Percentiles rank a stretch among this genome's conserved stretches.
phyloP scores from a whole-genome alignment of 2,888 invertebrate species.

The Drosophila nigricruria region DNA sequence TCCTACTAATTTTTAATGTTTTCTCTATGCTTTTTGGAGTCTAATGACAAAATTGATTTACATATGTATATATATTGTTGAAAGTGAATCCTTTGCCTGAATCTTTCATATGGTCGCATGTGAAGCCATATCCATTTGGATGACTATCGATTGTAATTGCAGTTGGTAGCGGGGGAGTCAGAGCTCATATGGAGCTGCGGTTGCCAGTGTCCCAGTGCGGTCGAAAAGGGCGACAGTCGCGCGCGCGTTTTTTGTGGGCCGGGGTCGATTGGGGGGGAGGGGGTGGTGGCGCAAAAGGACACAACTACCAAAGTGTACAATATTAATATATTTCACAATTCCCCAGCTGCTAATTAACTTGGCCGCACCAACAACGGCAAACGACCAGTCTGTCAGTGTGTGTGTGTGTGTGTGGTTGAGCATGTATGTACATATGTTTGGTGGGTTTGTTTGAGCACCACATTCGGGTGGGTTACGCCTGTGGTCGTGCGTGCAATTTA shows the following conservation, averaged over 20 bases:
- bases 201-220: constrained; percentile 49
- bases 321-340: constrained; percentile 81
- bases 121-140: constrained; percentile 3
- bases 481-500: constrained; percentile 81
- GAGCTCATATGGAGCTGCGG: constrained; percentile 15
- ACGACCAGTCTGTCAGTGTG: constrained; percentile 24
- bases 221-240: constrained; percentile 58
- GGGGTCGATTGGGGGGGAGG: background rate
- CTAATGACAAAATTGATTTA: background rate
- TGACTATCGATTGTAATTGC: constrained; percentile 42
- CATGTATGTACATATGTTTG: constrained; percentile 31
- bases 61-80: background rate
- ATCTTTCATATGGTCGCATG: background rate
- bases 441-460: constrained; percentile 44
- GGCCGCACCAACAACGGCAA: constrained; percentile 40
- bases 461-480: constrained; percentile 54
- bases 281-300: background rate
- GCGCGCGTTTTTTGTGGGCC: constrained; percentile 18
- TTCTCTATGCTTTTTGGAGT: background rate
- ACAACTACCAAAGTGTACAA: constrained; percentile 70
- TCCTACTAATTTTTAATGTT: background rate
- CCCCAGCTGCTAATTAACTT: constrained; percentile 80
- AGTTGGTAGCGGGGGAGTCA: background rate
- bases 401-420: constrained; percentile 26
- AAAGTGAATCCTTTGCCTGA: background rate